Evolutionary conservation across 2,888 invertebrate species (phyloP), one percentile per base, ranked within the genome.

Genomic region (Oegoconia quadripuncta): DNA sequence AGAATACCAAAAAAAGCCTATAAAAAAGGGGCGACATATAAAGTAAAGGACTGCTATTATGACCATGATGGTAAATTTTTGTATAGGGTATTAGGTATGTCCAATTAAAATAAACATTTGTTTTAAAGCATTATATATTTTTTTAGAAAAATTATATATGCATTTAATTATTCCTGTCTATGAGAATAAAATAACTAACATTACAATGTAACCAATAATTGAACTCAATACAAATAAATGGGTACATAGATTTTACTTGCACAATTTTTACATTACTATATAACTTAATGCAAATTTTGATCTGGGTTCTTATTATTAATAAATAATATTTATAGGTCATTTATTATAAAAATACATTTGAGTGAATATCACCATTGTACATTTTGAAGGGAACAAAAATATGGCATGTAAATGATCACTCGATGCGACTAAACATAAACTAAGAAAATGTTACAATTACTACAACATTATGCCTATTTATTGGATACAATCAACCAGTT

Each of bases 11-110:
- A 89, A 52, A 89, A 90, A 35, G 81, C 90, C 22, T 89, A 88
- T 51, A 90, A 90, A 51, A 75, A 70, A 57, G 93, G 91, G 16
- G 90, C 89, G 28, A 91, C 92, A 6, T 95, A 94, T 62, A 92
- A 92, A 76, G 86, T 95, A 0, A 90, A 92, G 47, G 94, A 95
- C 74, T 93, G 93, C 55, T 96, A 91, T 68, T 96, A 95, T 74
- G 93, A 95, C 64, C 89, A 91, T 66, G 93, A 95, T 83, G 95
- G 95, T 0, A 88, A 86, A 65, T 94, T 95, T 81, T 82, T 95
- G 39, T 96, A 95, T 66, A 88, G 94, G 59, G 93, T 95, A 30
- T 91, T 94, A 47, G 93, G 93, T 42, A 90, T 93, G 90, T 74
- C 69, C 34, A 59, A 52, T 41, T 61, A 56, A 64, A 81, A 78